Evolutionary conservation across 2,113 vertebrate genomes (phyloP).

Genomic region (Malaclemys terrapin): DNA sequence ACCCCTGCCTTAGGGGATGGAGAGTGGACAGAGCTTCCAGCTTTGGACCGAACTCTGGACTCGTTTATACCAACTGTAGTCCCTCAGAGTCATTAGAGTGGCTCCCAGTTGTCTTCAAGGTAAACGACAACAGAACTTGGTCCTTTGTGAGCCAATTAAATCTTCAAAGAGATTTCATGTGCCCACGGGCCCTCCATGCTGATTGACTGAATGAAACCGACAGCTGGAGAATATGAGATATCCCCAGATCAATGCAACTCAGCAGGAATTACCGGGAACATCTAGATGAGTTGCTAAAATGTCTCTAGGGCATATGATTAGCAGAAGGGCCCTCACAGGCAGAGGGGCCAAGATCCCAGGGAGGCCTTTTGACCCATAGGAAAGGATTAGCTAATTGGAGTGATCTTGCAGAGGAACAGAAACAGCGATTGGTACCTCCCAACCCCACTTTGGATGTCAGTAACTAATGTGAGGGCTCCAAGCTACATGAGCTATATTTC

Average conservation of each 20-base stretch:
- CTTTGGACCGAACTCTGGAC: neutral
- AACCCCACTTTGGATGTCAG: neutral
- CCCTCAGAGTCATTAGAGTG: rapidly evolving
- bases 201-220: neutral
- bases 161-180: constrained; percentile 25
- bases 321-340: neutral
- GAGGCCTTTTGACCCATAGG: rapidly evolving
- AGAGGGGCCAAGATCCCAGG: rapidly evolving
- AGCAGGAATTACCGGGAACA: constrained; percentile 15
- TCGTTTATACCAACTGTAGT: neutral
- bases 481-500: too few species aligned
- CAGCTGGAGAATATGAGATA: neutral
- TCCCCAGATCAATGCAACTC: neutral
- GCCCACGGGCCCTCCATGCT: neutral
- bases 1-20: neutral
- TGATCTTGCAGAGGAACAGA: neutral
- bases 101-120: neutral
- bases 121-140: constrained; percentile 24
- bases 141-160: constrained; percentile 32
- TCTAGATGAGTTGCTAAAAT: neutral
- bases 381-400: neutral
- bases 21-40: neutral
- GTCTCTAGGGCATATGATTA: neutral
- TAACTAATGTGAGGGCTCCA: neutral
- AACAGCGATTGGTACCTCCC: neutral